These are phyloP conservation scores for Mugil cephalus DNA, from an alignment of 2,113 vertebrate species.

Conservation along the genomic window DNA sequence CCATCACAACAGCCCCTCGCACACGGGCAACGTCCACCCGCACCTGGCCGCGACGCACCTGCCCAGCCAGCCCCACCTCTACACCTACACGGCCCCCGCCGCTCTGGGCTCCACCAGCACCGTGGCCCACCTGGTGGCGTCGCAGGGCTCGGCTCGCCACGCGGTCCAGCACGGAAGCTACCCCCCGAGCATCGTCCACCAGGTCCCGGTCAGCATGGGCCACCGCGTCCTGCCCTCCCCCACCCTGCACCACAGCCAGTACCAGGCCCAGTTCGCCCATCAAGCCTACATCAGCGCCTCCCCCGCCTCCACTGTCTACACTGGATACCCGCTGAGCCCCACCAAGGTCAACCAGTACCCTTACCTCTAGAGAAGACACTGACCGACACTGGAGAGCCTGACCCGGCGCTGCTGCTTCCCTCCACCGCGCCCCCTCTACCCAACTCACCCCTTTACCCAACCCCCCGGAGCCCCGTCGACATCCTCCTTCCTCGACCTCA, in stretches of 20 bases:
- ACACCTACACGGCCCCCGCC: constrained; percentile 92
- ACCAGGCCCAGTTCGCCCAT: constrained; percentile 97
- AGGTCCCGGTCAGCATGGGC: constrained; percentile 97
- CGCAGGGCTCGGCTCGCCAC: constrained; percentile 93
- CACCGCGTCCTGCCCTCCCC: constrained; percentile 94
- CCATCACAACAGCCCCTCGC: constrained; percentile 95
- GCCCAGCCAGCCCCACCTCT: constrained; percentile 94
- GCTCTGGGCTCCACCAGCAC: constrained; percentile 94
- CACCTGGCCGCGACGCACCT: constrained; percentile 95
- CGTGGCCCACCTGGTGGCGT: constrained; percentile 95
- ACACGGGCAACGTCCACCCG: constrained; percentile 90
- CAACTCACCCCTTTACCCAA: no score
- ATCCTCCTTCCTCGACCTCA: constrained; percentile 73
- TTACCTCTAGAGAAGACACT: constrained; percentile 91
- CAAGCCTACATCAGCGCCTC: constrained; percentile 99
- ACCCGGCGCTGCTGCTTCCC: constrained; percentile 74
- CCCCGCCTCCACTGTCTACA: constrained; percentile 98
- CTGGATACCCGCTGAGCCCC: constrained; percentile 99
- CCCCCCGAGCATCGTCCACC: constrained; percentile 94
- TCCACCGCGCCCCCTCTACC: constrained; percentile 6
- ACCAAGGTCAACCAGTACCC: constrained; percentile 99
- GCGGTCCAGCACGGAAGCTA: constrained; percentile 93
- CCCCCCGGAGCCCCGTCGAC: constrained; percentile 26
- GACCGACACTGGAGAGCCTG: constrained; percentile 83
- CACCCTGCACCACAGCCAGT: constrained; percentile 95